A percentile compares a stretch with the other conserved stretches of the same genome.
These are phyloP conservation scores for Lycia hirtaria DNA, from an alignment of 2,888 invertebrate species.

Conservation along the genomic window DNA sequence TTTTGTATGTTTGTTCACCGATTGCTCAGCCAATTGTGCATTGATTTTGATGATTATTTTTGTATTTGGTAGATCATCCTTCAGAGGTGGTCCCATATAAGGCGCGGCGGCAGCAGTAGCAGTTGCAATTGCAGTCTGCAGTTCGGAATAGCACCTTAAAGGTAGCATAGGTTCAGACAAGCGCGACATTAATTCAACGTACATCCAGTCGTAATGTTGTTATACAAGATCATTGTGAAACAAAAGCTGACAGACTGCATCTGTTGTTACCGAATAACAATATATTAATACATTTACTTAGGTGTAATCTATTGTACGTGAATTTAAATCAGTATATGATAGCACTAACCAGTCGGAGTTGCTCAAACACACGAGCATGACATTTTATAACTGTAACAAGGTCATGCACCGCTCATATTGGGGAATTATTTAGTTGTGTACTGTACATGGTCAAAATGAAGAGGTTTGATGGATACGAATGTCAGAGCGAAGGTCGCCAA, in stretches of 20 bases:
- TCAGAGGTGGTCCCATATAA: no score
- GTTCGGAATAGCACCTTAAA: no score
- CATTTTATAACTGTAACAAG: constrained; percentile 83
- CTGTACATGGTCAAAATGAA: constrained; percentile 60
- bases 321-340: constrained; percentile 50
- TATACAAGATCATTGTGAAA: constrained; percentile 10
- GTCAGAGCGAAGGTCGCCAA: constrained; percentile 66
- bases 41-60: no score
- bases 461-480: constrained; percentile 65
- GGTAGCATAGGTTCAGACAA: constrained; percentile 3
- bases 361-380: constrained; percentile 75
- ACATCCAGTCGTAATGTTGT: neutral
- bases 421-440: constrained; percentile 61
- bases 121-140: no score
- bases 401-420: constrained; percentile 73
- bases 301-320: constrained; percentile 34
- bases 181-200: neutral
- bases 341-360: constrained; percentile 64
- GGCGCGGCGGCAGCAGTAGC: no score
- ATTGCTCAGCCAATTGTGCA: no score
- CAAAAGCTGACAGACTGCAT: constrained; percentile 5
- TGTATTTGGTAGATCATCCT: no score
- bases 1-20: no score
- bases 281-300: constrained; percentile 17
- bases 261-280: constrained; percentile 14